A percentile compares a stretch with the other conserved stretches of the same genome.
These are phyloP conservation scores for Tylochromis polylepis DNA, from an alignment of 2,113 vertebrate genomes.

Conservation along the genomic window DNA sequence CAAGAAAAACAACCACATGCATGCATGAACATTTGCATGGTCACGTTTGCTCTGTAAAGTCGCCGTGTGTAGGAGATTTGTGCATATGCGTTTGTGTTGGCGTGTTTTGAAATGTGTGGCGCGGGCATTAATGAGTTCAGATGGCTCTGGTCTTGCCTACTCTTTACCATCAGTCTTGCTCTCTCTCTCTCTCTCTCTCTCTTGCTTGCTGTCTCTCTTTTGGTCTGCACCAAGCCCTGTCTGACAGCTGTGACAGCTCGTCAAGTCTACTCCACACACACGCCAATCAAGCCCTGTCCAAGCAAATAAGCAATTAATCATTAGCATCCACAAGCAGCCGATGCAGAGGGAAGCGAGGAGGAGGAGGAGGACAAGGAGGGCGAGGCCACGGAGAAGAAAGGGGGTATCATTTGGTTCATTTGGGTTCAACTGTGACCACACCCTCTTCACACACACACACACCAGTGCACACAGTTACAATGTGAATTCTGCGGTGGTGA, in stretches of 20 bases:
- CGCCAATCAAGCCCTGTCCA: conserved; percentile 53
- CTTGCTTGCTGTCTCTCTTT: neutral
- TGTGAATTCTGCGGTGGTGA: conserved; percentile 13
- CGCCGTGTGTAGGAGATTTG: neutral
- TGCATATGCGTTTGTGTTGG: neutral
- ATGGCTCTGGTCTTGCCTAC: conserved; percentile 19
- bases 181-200: neutral
- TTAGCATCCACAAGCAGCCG: conserved; percentile 49
- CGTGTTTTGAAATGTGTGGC: neutral
- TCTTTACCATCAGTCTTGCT: conserved; percentile 9
- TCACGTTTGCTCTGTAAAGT: neutral
- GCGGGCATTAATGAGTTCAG: conserved; percentile 23
- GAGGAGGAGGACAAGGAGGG: neutral
- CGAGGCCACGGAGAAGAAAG: neutral
- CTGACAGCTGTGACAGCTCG: conserved; percentile 62
- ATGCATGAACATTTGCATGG: neutral
- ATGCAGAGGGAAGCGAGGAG: neutral
- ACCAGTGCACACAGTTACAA: conserved; percentile 4
- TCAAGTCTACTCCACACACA: conserved; percentile 55
- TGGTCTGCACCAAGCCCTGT: conserved; percentile 13
- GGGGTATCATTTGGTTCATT: conserved; percentile 39
- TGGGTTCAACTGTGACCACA: conserved; percentile 33
- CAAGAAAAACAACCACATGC: neutral
- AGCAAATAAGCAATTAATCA: conserved; percentile 68
- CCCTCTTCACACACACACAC: neutral